phyloP scores from a whole-genome alignment of 23 tunicate species.

The Ciona savignyi region DNA sequence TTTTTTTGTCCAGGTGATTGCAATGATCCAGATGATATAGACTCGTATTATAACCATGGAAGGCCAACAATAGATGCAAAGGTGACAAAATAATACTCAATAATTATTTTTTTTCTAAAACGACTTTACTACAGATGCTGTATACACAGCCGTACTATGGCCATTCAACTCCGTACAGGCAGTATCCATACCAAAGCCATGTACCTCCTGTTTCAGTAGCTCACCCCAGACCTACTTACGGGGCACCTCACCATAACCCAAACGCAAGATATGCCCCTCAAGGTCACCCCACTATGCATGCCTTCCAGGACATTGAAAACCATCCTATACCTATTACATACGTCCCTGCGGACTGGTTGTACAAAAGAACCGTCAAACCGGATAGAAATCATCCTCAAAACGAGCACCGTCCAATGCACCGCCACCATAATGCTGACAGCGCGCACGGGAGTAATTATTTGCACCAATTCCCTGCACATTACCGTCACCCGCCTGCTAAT shows the following conservation, averaged over 20 bases:
- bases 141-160: background rate
- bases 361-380: background rate
- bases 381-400: background rate
- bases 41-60: background rate
- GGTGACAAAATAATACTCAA: background rate
- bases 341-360: background rate
- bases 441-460: background rate
- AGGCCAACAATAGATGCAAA: background rate
- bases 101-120: no score
- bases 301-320: conserved; percentile 1
- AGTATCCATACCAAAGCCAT: background rate
- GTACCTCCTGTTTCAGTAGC: conserved; percentile 1
- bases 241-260: background rate
- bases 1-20: background rate
- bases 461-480: background rate
- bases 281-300: conserved; percentile 22
- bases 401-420: background rate
- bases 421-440: background rate
- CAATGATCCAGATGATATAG: background rate
- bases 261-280: background rate
- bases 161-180: background rate
- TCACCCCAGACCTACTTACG: conserved; percentile 27
- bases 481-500: no score
- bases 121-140: background rate
- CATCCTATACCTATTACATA: background rate